A percentile compares a stretch with the other conserved stretches of the same genome.
phyloP scores from a whole-genome alignment of 1,140 invertebrate genomes.

The Zaprionus ghesquierei region DNA sequence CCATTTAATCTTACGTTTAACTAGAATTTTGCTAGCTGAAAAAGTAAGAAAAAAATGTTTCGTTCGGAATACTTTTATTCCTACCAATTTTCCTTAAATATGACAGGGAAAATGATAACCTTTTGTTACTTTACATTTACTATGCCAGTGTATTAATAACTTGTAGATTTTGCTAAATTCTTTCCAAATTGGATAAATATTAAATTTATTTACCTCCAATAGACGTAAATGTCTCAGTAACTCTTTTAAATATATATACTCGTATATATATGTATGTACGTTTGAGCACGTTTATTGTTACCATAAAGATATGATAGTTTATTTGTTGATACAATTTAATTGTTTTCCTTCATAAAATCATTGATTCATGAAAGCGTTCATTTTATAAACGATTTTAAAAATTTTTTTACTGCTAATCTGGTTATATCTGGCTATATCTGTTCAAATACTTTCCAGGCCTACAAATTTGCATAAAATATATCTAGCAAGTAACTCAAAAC shows the following conservation, averaged over 20 bases:
- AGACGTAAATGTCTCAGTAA: not conserved
- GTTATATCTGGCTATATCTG: not conserved
- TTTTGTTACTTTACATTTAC: no score
- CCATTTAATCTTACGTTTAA: not conserved
- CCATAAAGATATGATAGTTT: no score
- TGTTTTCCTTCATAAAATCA: no score
- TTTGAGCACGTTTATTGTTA: no score
- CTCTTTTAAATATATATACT: no score
- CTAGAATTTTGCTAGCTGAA: not conserved
- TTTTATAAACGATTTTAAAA: not conserved
- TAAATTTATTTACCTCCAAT: not conserved
- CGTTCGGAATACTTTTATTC: no score
- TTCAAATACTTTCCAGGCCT: not conserved
- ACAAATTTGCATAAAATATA: constrained; percentile 54
- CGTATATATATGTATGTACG: no score
- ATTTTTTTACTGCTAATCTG: not conserved
- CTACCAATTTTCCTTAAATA: no score
- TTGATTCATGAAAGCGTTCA: no score
- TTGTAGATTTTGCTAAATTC: not conserved
- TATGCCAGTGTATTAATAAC: not conserved
- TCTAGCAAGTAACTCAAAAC: constrained; percentile 40
- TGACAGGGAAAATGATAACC: no score
- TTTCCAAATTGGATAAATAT: not conserved
- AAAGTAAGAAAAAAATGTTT: not conserved
- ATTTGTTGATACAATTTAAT: no score